These are phyloP conservation scores for Eristalis tenax DNA, from an alignment of 2,888 invertebrate species.

Conservation along the genomic window DNA sequence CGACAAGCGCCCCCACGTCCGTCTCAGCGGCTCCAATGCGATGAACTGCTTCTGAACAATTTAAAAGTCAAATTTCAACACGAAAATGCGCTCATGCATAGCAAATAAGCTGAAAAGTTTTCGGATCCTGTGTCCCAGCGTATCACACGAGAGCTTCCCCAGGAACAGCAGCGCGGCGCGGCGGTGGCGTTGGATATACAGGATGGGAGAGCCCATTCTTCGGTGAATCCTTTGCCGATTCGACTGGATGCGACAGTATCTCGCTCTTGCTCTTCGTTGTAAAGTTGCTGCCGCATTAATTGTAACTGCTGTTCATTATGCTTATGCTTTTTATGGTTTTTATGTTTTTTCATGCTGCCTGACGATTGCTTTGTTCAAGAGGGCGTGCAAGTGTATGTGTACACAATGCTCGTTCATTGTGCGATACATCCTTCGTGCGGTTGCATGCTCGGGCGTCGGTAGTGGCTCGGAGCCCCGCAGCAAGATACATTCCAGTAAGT, in stretches of 20 bases:
- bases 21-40: neutral
- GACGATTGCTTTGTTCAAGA: conserved; percentile 58
- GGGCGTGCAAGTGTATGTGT: neutral
- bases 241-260: conserved; percentile 62
- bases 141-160: conserved; percentile 48
- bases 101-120: conserved; percentile 67
- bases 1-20: neutral
- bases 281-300: conserved; percentile 48
- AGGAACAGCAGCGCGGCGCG: too few relatives aligned
- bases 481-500: conserved; percentile 12
- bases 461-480: neutral
- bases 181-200: neutral
- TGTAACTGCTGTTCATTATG: conserved; percentile 64
- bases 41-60: conserved; percentile 50
- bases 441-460: neutral
- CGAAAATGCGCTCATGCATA: conserved; percentile 67
- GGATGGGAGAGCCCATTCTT: neutral
- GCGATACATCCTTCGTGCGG: neutral
- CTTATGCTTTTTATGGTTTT: conserved; percentile 54
- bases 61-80: conserved; percentile 70
- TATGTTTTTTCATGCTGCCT: conserved; percentile 10
- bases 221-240: conserved; percentile 37
- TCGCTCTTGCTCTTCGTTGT: conserved; percentile 40
- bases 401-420: neutral
- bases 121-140: conserved; percentile 35